Evolutionary conservation across 2,113 vertebrate genomes (phyloP).

Genomic region (Loxodonta africana): DNA sequence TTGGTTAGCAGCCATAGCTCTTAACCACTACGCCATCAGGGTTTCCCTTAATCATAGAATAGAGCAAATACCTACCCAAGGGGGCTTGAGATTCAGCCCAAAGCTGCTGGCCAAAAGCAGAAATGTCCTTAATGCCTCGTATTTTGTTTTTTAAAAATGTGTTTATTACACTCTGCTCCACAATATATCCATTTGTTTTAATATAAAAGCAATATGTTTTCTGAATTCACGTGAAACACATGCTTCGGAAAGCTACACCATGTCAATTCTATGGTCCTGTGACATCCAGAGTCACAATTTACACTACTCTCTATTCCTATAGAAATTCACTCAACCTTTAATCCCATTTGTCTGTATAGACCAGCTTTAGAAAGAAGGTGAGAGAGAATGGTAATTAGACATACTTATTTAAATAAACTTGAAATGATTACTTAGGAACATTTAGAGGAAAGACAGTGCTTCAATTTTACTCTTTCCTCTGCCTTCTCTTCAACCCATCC

Average conservation of each 20-base stretch:
- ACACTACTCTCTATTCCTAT: not conserved
- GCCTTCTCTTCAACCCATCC: not conserved
- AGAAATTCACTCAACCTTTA: slow-evolving; percentile 22
- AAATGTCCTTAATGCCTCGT: not conserved
- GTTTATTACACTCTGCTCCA: not conserved
- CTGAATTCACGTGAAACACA: not conserved
- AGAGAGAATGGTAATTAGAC: not conserved
- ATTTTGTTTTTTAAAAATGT: not conserved
- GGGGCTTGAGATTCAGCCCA: not conserved
- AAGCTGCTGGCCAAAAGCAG: not conserved
- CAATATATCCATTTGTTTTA: not conserved
- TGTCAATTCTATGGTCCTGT: not conserved
- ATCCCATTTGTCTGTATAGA: not conserved
- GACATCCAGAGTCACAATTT: not conserved
- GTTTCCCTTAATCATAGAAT: not conserved
- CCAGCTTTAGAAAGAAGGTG: not conserved
- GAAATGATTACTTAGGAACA: slow-evolving; percentile 42
- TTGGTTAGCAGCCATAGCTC: no score
- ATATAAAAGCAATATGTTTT: not conserved
- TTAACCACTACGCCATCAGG: no score
- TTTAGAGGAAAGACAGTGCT: not conserved
- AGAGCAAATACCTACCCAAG: not conserved
- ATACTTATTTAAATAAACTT: slow-evolving; percentile 50
- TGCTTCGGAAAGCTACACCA: not conserved
- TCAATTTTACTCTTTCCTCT: slow-evolving; percentile 12